Evolutionary conservation across 2,113 vertebrate genomes (phyloP), one percentile per base, ranked within the genome.

Genomic region (Boulengeromyrus knoepffleri): DNA sequence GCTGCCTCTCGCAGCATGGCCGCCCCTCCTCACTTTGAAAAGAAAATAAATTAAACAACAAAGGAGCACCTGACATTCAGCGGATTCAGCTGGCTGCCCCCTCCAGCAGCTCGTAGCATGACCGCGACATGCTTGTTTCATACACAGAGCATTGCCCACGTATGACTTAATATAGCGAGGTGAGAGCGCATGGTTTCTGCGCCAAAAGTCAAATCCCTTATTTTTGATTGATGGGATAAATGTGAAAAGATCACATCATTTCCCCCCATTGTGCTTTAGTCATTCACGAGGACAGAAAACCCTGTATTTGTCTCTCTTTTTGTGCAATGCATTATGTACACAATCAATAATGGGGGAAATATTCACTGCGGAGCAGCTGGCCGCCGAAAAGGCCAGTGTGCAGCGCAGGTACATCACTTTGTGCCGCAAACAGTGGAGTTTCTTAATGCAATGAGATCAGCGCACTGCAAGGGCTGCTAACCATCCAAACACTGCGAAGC

Each of bases 1-100:
- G 94, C 93, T 93, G 95, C 92, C 95, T 94, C 95, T 95, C 95
- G 93, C 95, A 95, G 94, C 95, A 93, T 93, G 95, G 93, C 92
- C 95, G 94, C 95, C 94, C 95, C 94, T 94, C 95, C 92, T 95
- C 93, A 95, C 96, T 96, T 96, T 96, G 96, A 96, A 96, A 96
- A 94, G 84, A 95, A 95, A 95, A 96, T 96, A 96, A 96, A 96
- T 96, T 96, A 96, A 96, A 96, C 96, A 96, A 96, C 96, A 96
- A 96, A 96, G 95, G 93, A 89, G 92, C 94, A 93, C 93, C 90
- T 96, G 96, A 96, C 96, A 96, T 96, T 96, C 96, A 95, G 92
- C 88, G 92, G 91, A 94, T 94, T 95, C 94, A 95, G 94, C 92
- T 94, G 95, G 93, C 93, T 93, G 93, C 94, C 93, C 91, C 92